Evolutionary conservation across 2,113 vertebrate species (phyloP).

Genomic region (Bubo bubo): DNA sequence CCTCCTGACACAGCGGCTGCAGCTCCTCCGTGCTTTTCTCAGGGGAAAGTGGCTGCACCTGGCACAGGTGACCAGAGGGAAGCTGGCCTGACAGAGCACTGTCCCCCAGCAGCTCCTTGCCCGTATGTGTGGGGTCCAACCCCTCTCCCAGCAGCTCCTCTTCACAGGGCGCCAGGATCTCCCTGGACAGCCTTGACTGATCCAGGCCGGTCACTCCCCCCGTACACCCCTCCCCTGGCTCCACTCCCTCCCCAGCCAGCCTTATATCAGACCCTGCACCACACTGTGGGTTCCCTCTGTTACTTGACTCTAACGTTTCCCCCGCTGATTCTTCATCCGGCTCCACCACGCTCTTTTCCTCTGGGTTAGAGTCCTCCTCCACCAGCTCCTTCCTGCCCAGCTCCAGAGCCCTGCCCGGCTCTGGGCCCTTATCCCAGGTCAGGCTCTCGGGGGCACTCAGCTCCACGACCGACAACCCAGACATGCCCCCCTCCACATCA

Average conservation of each 20-base stretch:
- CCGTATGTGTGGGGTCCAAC: neutral
- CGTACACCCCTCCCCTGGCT: neutral
- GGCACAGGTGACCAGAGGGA: neutral
- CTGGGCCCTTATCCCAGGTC: neutral
- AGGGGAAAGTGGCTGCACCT: neutral
- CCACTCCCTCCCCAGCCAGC: neutral
- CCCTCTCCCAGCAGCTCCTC: neutral
- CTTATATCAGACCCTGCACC: neutral
- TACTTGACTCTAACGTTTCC: neutral
- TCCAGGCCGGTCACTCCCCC: neutral
- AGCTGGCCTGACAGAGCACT: neutral
- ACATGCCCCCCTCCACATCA: rapidly evolving
- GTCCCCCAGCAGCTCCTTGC: neutral
- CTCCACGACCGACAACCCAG: neutral
- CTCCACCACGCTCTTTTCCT: neutral
- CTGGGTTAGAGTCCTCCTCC: neutral
- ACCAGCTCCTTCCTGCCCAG: neutral
- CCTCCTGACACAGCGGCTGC: neutral
- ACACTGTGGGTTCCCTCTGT: neutral
- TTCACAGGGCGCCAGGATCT: neutral
- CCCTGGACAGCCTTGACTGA: neutral
- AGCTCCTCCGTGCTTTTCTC: neutral
- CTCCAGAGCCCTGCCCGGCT: neutral
- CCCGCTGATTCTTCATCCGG: neutral
- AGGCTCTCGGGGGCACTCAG: neutral